Base-by-base conservation (phyloP, 2,113 vertebrate genomes). In the Antechinus flavipes region DNA sequence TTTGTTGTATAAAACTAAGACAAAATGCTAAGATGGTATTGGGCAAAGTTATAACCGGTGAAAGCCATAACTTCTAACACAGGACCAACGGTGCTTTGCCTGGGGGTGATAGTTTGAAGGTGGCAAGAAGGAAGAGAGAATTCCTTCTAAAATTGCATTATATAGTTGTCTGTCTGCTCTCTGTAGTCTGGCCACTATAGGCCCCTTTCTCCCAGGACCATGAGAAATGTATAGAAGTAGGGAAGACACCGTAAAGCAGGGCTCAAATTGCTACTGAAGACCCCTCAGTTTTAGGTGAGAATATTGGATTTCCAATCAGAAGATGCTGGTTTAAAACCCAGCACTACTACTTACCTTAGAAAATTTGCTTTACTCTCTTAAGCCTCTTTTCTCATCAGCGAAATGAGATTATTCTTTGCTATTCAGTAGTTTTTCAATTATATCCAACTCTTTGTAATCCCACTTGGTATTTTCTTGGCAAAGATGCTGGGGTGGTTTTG, bases 181-280 rank as follows among this genome's bases (percentile, higher is more conserved):
- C 30, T 35, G 2, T 68, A 14, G 27, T 68, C 58, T 68, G 58
- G 58, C 11, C 58, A 35, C 3, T 68, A 68, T 35, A 68, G 30
- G 12, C 30, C 30, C 58, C 58, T 68, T 49, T 68, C 56, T 19
- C 12, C 68, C 50, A 76, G 27, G 26, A 47, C 46, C 47, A 93
- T n/a, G 27, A 24, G 23, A 92, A 27, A 16, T 2, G 7, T 6
- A 3, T n/a, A 90, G 47, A 6, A 55, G 26, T 93, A 94, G 46
- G 54, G 22, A 22, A 42, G 91, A 94, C 27, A 54, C n/a, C 95
- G 24, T 56, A 92, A 92, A 94, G 42, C 24, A 93, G 97, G 97
- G 46, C 68, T 84, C 68, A 84, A 84, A 16, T 84, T 84, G 68
- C 56, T 68, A 35, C 35, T 68, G 7, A 42, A 84, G 35, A 1